phyloP scores from a whole-genome alignment of 2,888 invertebrate species.

The Dryocosmus kuriphilus region DNA sequence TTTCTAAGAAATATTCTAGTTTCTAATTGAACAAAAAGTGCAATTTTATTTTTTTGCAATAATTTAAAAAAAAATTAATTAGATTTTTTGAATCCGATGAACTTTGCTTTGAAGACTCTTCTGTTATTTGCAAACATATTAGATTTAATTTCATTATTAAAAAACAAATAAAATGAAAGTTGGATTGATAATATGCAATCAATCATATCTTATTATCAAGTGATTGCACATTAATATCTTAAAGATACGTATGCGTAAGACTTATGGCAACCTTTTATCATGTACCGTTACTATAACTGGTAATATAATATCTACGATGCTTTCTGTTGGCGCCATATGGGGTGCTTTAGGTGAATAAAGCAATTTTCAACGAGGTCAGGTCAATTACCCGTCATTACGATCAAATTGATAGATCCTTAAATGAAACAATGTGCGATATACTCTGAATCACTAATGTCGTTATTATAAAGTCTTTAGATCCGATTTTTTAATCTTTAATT shows the following conservation, averaged over 20 bases:
- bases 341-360: constrained; percentile 14
- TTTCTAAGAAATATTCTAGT: neutral
- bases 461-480: neutral
- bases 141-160: neutral
- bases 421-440: constrained; percentile 2
- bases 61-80: too few relatives aligned
- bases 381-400: constrained; percentile 20
- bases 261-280: neutral
- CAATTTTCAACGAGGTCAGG: constrained; percentile 28
- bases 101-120: too few relatives aligned
- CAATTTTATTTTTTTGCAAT: too few relatives aligned
- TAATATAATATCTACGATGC: constrained; percentile 2
- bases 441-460: neutral
- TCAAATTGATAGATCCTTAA: constrained; percentile 16
- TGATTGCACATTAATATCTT: neutral
- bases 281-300: neutral
- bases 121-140: too few relatives aligned
- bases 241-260: neutral
- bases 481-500: too few relatives aligned
- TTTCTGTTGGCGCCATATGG: constrained; percentile 27
- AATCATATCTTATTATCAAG: constrained; percentile 12
- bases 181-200: neutral
- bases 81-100: too few relatives aligned
- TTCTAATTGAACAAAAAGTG: neutral
- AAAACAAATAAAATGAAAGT: neutral